Evolutionary conservation across 2,113 vertebrate genomes (phyloP), one percentile per base, ranked within the genome.

Genomic region (Cephalopterus ornatus): DNA sequence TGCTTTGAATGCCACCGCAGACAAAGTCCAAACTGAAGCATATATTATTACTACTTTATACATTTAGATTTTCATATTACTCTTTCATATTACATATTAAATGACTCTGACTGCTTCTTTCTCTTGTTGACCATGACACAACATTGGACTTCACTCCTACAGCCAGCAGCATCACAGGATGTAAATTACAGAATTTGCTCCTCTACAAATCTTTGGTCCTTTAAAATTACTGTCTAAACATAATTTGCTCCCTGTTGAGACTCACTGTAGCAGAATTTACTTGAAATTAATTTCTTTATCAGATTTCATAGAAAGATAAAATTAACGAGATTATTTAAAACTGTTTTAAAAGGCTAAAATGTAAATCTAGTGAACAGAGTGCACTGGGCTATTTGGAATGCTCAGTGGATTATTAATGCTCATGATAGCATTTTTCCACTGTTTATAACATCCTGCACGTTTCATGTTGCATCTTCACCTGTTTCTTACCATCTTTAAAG

Each of bases 381-480:
- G 26, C 9, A 19, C 14, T 49, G 2, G 21, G 6, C 5, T 55
- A 7, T 21, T 75, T 30, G 12, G 11, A 58, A 74, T 70, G 23
- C 3, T 28, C 1, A 1, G 3, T 42, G 9, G 7, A 39, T 68
- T 58, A 79, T 39, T 89, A 76, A n/a, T 2, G 1, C 2, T 42
- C 15, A 44, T 26, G 6, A 16, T 2, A 66, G 3, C 1, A 0
- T 37, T 79, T 83, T 76, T 67, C 11, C 44, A 26, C 12, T 5
- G 4, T 56, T 85, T 50, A 32, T 85, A 71, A n/a, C 53, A 74
- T 28, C 24, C 8, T 75, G 28, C 1, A 1, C 32, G 52, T 33
- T 67, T 63, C 14, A 39, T 5, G 75, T 44, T 47, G 5, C 5
- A 50, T 72, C 61, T 68, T 85, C 44, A 85, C 12, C 44, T 88